These are phyloP conservation scores for Vulpes lagopus DNA, from an alignment of 2,113 vertebrate genomes.

Conservation along the genomic window DNA sequence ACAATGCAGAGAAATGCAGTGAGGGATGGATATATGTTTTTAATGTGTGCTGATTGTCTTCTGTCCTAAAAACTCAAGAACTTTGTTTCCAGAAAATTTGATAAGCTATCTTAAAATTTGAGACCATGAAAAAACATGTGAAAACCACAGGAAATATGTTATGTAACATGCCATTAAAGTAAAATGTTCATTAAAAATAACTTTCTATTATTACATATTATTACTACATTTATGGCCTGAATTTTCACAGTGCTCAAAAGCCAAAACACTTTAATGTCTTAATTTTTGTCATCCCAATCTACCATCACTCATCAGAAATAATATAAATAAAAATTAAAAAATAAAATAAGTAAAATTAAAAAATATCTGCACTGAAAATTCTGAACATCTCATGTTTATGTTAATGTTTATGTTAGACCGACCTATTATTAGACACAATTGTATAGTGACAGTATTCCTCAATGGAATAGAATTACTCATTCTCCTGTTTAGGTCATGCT, in stretches of 20 bases:
- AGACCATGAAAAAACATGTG: not conserved
- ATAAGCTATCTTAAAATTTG: not conserved
- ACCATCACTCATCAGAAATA: not conserved
- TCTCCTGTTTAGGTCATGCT: not conserved
- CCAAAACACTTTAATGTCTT: not conserved
- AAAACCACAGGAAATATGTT: not conserved
- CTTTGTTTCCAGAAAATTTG: constrained; percentile 38
- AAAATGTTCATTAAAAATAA: constrained; percentile 13
- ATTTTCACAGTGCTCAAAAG: not conserved
- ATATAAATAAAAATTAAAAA: too few relatives aligned
- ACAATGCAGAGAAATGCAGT: not conserved
- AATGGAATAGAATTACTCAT: not conserved
- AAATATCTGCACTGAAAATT: not conserved
- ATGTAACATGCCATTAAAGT: not conserved
- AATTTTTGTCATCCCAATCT: not conserved
- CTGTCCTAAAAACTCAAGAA: not conserved
- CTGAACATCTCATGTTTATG: not conserved
- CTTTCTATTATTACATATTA: not conserved
- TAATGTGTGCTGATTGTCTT: not conserved
- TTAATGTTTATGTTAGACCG: not conserved
- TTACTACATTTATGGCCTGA: not conserved
- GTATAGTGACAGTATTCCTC: not conserved
- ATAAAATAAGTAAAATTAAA: not conserved
- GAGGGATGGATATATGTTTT: not conserved
- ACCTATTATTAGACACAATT: not conserved